Evolutionary conservation across 1,140 invertebrate genomes (phyloP), one percentile per base, ranked within the genome.

Genomic region (Drosophila lacertosa): DNA sequence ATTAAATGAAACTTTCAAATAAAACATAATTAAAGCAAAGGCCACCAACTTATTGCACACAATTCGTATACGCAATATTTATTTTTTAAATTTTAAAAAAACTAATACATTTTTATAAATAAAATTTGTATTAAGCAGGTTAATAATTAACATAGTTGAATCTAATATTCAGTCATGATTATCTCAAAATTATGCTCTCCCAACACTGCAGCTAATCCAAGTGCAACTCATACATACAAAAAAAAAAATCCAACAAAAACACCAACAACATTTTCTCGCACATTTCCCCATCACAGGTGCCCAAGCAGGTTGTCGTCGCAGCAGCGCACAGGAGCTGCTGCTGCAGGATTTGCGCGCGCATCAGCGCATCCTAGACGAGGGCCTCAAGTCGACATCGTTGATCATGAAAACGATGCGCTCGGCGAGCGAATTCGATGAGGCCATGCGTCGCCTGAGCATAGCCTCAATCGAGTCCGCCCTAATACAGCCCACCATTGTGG

Each of bases 371-470:
- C 67, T 90, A 15, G 89, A 89, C 45, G 89, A 91, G 37, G 89
- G 89, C 11, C 48, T 91, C 16, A 91, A 91, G 55, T 91, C 90
- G 15, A 91, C 90, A 0, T 89, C 90, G n/a, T 64, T 91, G 15
- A 91, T 91, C 11, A 91, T 91, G 64, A 81, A 73, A 55, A 91
- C 90, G 3, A 89, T 91, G 83, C 86, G 89, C 9, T 90, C 90
- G 32, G 86, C 89, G 18, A 91, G 58, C 39, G 80, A 90, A 73
- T 91, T 90, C 72, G 90, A 91, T 79, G 90, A 90, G 51, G 90
- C 90, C 48, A 90, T 91, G 90, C 80, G 86, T 13, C 79, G 90
- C 18, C 53, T 91, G 53, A 91, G 89, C 69, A 91, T 91, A 58
- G 82, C 86, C 37, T 91, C 89, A 40, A 71, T 89, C 57, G 89